Evolutionary conservation across 2,797 vertebrate genomes (phyloP).

Genomic region (Microchirus variegatus): DNA sequence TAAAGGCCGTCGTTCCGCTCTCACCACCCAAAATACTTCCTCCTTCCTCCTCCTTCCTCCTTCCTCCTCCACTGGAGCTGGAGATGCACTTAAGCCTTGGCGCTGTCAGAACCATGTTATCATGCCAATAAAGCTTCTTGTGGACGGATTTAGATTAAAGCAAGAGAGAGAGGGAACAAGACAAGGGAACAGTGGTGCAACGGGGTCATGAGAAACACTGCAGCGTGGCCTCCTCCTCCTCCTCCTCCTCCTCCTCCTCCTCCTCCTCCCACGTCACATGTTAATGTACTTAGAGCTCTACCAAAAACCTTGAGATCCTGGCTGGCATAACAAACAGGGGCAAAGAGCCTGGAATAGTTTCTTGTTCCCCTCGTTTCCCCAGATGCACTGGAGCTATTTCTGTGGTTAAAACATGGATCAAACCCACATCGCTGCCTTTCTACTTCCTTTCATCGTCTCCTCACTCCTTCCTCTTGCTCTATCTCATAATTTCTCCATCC

Average conservation of each 20-base stretch:
- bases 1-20: constrained; percentile 69
- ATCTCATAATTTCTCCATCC: constrained; percentile 15
- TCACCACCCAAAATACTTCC: constrained; percentile 60
- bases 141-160: constrained; percentile 64
- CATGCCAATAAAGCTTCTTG: constrained; percentile 62
- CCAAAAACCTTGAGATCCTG: constrained; percentile 52
- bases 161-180: constrained; percentile 20
- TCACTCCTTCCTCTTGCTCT: constrained; percentile 3
- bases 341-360: constrained; percentile 50
- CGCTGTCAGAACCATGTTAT: constrained; percentile 63
- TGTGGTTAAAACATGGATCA: constrained; percentile 35
- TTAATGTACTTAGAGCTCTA: constrained; percentile 67
- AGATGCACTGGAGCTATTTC: constrained; percentile 47
- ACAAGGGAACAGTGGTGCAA: constrained; percentile 43
- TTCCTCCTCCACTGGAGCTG: constrained; percentile 50
- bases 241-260: constrained; percentile 7
- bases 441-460: constrained; percentile 28
- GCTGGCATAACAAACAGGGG: constrained; percentile 71
- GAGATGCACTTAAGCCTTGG: constrained; percentile 65
- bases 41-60: too few relatives aligned
- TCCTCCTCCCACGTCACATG: constrained; percentile 48
- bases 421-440: constrained; percentile 45
- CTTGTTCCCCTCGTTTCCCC: constrained; percentile 31
- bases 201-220: constrained; percentile 33
- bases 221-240: constrained; percentile 11